Conservation (phyloP, 2,888 invertebrate species). For the Ophion ellenae region DNA sequence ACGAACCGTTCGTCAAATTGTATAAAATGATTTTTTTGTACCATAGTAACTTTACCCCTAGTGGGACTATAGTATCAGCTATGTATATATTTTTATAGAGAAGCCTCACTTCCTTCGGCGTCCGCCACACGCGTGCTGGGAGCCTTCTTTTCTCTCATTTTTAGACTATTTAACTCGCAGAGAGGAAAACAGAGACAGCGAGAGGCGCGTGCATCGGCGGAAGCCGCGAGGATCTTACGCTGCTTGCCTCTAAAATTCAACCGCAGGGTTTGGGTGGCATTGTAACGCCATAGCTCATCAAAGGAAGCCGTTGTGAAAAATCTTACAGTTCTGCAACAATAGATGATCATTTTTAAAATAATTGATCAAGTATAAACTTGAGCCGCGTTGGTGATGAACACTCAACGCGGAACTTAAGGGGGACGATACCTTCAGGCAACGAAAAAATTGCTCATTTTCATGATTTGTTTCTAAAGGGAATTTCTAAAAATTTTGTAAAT, state of each 20-base stretch:
- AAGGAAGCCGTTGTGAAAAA: background rate
- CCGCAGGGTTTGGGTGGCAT: background rate
- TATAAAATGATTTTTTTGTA: background rate
- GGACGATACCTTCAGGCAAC: no score
- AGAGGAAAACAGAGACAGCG: conserved; percentile 1
- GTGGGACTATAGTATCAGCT: background rate
- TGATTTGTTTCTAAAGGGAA: no score
- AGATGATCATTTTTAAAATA: no score
- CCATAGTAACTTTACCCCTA: no score
- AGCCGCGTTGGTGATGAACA: no score
- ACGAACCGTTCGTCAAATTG: no score
- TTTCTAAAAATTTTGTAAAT: no score
- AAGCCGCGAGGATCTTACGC: conserved; percentile 21
- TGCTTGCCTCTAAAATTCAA: conserved; percentile 28
- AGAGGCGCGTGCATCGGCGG: conserved; percentile 30
- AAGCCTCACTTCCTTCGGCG: conserved; percentile 1
- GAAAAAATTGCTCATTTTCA: no score
- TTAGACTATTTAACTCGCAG: background rate
- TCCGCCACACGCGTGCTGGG: conserved; percentile 32
- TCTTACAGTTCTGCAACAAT: no score
- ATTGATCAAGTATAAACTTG: no score
- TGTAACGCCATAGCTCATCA: background rate
- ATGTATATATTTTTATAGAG: conserved; percentile 11
- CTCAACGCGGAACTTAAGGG: no score
- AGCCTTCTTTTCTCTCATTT: conserved; percentile 7